Evolutionary conservation across 2,797 vertebrate species (phyloP).

Genomic region (Cryptoblepharus egeriae): DNA sequence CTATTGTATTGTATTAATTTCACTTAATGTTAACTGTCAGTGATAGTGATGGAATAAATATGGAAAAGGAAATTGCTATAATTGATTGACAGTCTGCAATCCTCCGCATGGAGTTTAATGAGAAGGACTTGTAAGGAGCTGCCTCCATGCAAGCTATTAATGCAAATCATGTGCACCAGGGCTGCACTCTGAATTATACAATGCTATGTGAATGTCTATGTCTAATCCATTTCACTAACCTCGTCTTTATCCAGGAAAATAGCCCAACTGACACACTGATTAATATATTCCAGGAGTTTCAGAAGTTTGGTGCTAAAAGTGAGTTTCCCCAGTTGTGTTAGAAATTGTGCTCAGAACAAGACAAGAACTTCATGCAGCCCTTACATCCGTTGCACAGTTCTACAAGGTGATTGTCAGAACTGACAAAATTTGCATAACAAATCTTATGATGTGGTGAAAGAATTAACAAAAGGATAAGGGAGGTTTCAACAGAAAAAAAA

Average conservation of each 20-base stretch:
- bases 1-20: constrained; percentile 80
- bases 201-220: constrained; percentile 79
- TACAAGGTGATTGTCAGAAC: constrained; percentile 69
- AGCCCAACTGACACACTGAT: constrained; percentile 77
- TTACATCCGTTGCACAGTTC: constrained; percentile 69
- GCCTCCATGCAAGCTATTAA: constrained; percentile 76
- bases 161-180: constrained; percentile 79
- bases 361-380: constrained; percentile 67
- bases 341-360: constrained; percentile 78
- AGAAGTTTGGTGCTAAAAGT: constrained; percentile 74
- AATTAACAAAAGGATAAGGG: constrained; percentile 68
- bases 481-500: constrained; percentile 66
- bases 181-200: constrained; percentile 81
- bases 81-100: constrained; percentile 83
- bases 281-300: constrained; percentile 78
- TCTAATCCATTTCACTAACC: constrained; percentile 77
- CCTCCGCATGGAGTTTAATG: constrained; percentile 79
- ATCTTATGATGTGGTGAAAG: constrained; percentile 50
- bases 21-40: constrained; percentile 82
- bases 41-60: constrained; percentile 80
- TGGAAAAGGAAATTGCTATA: constrained; percentile 83
- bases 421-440: constrained; percentile 69
- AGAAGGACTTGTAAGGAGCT: constrained; percentile 74
- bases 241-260: constrained; percentile 77
- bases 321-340: constrained; percentile 56